phyloP scores from a whole-genome alignment of 2,113 vertebrate genomes.

The Acanthisitta chloris region DNA sequence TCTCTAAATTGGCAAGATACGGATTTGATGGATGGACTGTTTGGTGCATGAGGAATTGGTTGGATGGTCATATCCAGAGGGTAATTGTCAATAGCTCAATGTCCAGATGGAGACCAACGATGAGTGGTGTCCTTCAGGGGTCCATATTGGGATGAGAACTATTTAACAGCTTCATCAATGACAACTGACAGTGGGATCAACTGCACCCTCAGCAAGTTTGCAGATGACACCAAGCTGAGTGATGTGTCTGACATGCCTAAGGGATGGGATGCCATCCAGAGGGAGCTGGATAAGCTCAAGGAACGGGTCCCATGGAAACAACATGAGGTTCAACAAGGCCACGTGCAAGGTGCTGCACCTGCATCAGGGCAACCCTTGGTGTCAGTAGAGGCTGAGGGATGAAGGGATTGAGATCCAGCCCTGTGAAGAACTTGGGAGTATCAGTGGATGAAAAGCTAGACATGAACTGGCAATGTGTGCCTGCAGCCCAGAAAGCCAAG shows the following conservation, averaged over 20 bases:
- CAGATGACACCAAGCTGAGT: not conserved
- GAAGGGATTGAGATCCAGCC: not conserved
- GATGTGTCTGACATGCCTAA: not conserved
- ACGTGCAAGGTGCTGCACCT: not conserved
- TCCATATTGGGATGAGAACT: not conserved
- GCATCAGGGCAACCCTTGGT: fast-evolving
- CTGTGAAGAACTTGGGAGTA: not conserved
- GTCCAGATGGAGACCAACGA: not conserved
- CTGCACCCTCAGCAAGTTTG: not conserved
- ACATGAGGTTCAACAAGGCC: not conserved
- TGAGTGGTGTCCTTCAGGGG: not conserved
- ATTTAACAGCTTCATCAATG: not conserved
- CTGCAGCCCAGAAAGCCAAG: not conserved
- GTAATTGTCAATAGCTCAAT: fast-evolving
- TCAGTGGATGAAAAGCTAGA: not conserved
- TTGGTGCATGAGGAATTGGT: not conserved
- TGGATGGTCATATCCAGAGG: not conserved
- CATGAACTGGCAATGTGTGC: not conserved
- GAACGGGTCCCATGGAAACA: fast-evolving
- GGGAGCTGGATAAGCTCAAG: fast-evolving
- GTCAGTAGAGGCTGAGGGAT: not conserved
- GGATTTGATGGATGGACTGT: not conserved
- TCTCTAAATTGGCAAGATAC: not conserved
- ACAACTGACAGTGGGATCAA: not conserved
- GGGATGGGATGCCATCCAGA: not conserved